phyloP scores from a whole-genome alignment of 2,113 vertebrate species.

The Corynorhinus townsendii region DNA sequence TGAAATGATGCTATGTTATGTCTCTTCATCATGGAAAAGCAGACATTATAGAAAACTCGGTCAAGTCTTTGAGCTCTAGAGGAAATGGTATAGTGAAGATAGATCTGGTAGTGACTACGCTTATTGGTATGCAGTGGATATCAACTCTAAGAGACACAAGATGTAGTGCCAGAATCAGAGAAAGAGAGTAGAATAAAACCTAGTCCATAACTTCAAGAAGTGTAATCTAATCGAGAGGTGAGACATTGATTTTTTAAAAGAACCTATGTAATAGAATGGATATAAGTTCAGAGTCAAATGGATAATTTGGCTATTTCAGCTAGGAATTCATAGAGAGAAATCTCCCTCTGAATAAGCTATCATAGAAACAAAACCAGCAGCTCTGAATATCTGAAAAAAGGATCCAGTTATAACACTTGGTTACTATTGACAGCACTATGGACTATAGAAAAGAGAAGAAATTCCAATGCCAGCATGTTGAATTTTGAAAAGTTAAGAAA shows the following conservation, averaged over 20 bases:
- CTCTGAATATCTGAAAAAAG: background rate
- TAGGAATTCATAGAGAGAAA: background rate
- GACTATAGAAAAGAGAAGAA: constrained; percentile 15
- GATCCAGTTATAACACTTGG: background rate
- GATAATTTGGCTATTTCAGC: background rate
- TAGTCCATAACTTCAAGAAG: background rate
- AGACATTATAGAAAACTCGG: background rate
- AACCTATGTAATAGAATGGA: background rate
- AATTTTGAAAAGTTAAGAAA: constrained; percentile 17
- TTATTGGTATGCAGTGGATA: background rate
- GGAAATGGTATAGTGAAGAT: background rate
- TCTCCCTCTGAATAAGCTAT: background rate
- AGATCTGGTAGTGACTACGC: background rate
- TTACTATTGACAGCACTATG: background rate
- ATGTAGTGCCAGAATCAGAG: background rate
- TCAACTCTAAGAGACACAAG: background rate
- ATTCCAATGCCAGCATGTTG: background rate
- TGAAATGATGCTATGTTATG: background rate
- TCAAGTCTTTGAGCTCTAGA: background rate
- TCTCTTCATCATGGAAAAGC: background rate
- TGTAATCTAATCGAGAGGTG: background rate
- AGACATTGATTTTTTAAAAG: background rate
- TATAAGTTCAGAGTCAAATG: background rate
- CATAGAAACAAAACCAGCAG: background rate
- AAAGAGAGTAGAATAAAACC: background rate